phyloP scores from a whole-genome alignment of 2,113 vertebrate genomes.

The Larimichthys crocea region DNA sequence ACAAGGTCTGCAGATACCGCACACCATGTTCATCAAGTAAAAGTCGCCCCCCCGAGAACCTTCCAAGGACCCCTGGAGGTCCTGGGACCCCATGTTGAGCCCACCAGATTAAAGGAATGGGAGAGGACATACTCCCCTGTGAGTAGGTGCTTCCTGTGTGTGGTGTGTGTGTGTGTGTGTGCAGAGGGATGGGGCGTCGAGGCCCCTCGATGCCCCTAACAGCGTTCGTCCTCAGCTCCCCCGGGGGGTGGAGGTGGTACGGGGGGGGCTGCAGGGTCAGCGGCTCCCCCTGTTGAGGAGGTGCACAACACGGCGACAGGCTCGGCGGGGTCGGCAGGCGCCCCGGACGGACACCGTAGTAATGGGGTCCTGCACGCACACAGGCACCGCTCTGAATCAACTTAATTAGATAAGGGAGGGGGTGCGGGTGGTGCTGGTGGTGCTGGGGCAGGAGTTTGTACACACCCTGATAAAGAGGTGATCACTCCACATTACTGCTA shows the following conservation, averaged over 20 bases:
- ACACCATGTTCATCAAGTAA: background rate
- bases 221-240: constrained; percentile 68
- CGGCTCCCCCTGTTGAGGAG: constrained; percentile 72
- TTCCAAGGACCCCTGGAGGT: constrained; percentile 41
- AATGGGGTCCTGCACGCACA: constrained; percentile 68
- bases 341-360: constrained; percentile 75
- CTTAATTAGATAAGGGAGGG: constrained; percentile 74
- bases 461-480: constrained; percentile 49
- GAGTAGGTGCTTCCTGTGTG: constrained; percentile 18
- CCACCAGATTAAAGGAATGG: constrained; percentile 6
- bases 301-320: constrained; percentile 69
- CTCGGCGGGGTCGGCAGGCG: constrained; percentile 64
- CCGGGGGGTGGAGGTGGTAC: background rate
- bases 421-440: constrained; percentile 1
- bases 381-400: constrained; percentile 78
- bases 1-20: background rate
- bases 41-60: background rate
- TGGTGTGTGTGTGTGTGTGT: background rate
- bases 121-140: constrained; percentile 30
- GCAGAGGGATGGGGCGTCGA: background rate
- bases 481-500: constrained; percentile 47
- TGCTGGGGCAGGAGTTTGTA: constrained; percentile 37
- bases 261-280: constrained; percentile 41
- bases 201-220: constrained; percentile 65
- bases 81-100: constrained; percentile 30